phyloP scores from a whole-genome alignment of 2,888 invertebrate genomes.

The Eupsilia transversa region DNA sequence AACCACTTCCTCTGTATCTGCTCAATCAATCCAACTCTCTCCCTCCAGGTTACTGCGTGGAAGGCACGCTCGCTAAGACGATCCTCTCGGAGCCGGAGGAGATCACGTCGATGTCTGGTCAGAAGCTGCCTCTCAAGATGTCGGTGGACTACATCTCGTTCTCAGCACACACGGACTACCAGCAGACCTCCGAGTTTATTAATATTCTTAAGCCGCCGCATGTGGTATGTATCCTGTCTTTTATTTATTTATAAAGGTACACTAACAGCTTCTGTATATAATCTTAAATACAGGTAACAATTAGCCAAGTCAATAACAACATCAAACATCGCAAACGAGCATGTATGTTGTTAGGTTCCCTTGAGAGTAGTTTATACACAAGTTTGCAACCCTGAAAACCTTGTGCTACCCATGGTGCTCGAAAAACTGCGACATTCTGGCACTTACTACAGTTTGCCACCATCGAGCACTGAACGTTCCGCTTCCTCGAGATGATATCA shows the following conservation, averaged over 20 bases:
- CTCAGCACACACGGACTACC: constrained; percentile 99
- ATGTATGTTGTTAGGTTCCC: too few species aligned
- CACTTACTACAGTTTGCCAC: too few species aligned
- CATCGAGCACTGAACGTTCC: too few species aligned
- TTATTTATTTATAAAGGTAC: background rate
- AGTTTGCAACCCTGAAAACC: too few species aligned
- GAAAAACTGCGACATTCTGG: too few species aligned
- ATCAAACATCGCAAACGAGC: too few species aligned
- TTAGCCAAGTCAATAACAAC: too few species aligned
- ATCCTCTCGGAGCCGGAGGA: constrained; percentile 99
- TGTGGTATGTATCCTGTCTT: constrained; percentile 92
- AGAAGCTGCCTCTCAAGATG: constrained; percentile 98
- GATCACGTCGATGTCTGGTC: constrained; percentile 98
- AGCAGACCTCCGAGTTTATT: constrained; percentile 99
- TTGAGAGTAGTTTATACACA: too few species aligned
- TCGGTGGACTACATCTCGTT: constrained; percentile 99
- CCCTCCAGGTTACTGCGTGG: constrained; percentile 94
- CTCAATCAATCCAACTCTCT: background rate
- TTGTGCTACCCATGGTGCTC: too few species aligned
- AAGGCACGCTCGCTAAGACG: constrained; percentile 97
- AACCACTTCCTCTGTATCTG: background rate
- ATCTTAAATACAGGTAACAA: too few species aligned
- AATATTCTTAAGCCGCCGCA: constrained; percentile 98
- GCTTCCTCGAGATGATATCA: too few species aligned
- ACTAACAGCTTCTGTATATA: background rate